phyloP scores from a whole-genome alignment of 2,797 vertebrate species.

The Remorina albescens region DNA sequence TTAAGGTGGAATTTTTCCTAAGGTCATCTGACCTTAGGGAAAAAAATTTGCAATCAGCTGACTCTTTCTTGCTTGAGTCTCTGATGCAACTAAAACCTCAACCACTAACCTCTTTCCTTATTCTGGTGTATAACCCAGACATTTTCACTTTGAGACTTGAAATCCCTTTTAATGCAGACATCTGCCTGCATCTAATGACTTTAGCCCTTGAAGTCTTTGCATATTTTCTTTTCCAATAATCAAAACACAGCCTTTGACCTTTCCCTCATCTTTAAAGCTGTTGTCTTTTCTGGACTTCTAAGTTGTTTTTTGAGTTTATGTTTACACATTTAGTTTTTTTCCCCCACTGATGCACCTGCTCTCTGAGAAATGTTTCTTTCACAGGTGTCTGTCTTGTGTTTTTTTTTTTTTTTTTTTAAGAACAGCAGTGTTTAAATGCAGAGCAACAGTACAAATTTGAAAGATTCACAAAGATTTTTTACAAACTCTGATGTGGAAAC shows the following conservation, averaged over 20 bases:
- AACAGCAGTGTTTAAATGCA: neutral
- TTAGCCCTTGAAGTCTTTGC: neutral
- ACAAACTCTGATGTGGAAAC: neutral
- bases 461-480: neutral
- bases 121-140: no score
- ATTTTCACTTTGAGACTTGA: neutral
- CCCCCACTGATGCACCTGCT: constrained; percentile 51
- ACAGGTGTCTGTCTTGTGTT: no score
- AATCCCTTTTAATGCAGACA: neutral
- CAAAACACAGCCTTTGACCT: constrained; percentile 1
- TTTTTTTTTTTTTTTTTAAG: neutral
- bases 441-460: neutral
- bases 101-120: neutral
- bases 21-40: neutral
- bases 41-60: neutral
- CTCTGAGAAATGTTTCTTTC: no score
- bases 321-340: neutral
- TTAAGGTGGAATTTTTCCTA: neutral
- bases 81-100: neutral
- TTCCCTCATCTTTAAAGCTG: constrained; percentile 33
- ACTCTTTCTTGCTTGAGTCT: neutral
- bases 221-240: neutral
- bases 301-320: constrained; percentile 25
- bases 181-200: neutral
- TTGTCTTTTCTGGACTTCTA: constrained; percentile 32